Evolutionary conservation across 1,140 invertebrate genomes (phyloP).

Genomic region (Meloidogyne chitwoodi): DNA sequence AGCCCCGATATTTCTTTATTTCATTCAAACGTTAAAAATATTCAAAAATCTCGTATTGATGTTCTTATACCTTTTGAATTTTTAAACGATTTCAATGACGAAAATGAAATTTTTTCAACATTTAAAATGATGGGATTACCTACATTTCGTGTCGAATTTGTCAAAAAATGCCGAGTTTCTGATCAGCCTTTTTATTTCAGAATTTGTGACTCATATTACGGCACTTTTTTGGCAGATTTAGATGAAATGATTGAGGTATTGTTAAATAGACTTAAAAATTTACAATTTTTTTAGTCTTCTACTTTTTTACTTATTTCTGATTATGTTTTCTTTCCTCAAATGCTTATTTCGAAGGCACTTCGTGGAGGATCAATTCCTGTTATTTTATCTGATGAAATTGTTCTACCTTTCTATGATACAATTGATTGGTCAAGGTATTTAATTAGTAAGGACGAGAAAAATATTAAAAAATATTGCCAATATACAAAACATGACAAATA

Average conservation of each 20-base stretch:
- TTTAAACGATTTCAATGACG: neutral
- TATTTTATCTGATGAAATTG: constrained; percentile 13
- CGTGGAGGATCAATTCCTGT: constrained; percentile 5
- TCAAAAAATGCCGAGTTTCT: neutral
- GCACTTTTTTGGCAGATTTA: neutral
- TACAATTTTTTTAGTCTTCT: neutral
- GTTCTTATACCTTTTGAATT: neutral
- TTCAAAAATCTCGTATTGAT: neutral
- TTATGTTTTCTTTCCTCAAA: constrained; percentile 2
- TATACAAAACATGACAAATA: no score
- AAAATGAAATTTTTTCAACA: neutral
- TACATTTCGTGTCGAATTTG: neutral
- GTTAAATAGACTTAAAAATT: neutral
- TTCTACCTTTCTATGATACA: constrained; percentile 18
- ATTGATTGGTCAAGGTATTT: constrained; percentile 20
- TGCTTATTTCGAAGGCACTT: neutral
- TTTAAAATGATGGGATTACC: neutral
- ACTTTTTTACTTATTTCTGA: constrained; percentile 2
- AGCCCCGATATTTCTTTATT: neutral
- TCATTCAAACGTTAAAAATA: neutral
- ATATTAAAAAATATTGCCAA: no score
- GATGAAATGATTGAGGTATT: neutral
- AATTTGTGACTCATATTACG: neutral
- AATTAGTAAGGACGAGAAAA: no score
- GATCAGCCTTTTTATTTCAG: neutral